phyloP scores from a whole-genome alignment of 1,140 invertebrate genomes.

The Anagrus nilaparvatae region DNA sequence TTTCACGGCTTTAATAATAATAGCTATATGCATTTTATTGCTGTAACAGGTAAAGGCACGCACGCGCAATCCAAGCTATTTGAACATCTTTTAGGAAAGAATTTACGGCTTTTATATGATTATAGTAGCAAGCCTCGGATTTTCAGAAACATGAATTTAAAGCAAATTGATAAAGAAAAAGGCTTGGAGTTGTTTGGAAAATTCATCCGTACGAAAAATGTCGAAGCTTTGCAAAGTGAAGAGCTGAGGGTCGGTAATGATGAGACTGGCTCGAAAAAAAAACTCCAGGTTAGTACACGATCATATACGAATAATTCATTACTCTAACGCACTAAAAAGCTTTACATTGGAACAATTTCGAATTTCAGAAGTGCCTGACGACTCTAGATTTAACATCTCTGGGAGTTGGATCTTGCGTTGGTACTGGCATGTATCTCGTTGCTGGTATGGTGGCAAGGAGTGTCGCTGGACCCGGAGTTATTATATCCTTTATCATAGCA shows the following conservation, averaged over 20 bases:
- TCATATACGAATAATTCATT: too few relatives aligned
- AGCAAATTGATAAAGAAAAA: slow-evolving; percentile 44
- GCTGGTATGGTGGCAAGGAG: slow-evolving; percentile 81
- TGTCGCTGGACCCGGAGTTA: slow-evolving; percentile 77
- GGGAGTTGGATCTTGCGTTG: slow-evolving; percentile 86
- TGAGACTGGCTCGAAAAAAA: slow-evolving; percentile 49
- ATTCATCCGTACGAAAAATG: slow-evolving; percentile 69
- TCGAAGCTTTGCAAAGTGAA: slow-evolving; percentile 53
- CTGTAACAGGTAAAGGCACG: too few relatives aligned
- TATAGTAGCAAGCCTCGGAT: too few relatives aligned
- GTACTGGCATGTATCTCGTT: slow-evolving; percentile 88
- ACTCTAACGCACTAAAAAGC: too few relatives aligned
- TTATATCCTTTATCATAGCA: slow-evolving; percentile 82
- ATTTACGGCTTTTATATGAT: too few relatives aligned
- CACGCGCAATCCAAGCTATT: too few relatives aligned
- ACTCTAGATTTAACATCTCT: slow-evolving; percentile 81
- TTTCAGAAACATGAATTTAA: slow-evolving; percentile 46
- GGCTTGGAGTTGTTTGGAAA: slow-evolving; percentile 62
- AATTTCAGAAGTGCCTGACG: slow-evolving; percentile 75
- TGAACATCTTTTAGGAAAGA: too few relatives aligned
- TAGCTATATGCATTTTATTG: too few relatives aligned
- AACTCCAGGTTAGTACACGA: slow-evolving; percentile 54
- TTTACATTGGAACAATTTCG: too few relatives aligned
- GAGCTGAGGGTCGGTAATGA: slow-evolving; percentile 35
- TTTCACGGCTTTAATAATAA: too few relatives aligned